Evolutionary conservation across 2,113 vertebrate species (phyloP).

Genomic region (Pollimyrus isidori): DNA sequence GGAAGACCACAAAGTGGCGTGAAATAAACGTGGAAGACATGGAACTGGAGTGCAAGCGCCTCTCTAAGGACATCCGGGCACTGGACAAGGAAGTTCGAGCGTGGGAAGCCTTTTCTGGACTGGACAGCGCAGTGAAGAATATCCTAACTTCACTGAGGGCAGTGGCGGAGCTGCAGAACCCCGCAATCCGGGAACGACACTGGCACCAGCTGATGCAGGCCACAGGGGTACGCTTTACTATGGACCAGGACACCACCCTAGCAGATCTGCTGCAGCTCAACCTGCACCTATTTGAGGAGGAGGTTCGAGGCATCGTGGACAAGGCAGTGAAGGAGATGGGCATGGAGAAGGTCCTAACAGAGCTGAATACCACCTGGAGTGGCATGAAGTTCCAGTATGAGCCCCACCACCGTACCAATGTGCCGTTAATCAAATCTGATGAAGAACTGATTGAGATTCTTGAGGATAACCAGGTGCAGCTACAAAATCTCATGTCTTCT

Average conservation of each 20-base stretch:
- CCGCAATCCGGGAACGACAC: slow-evolving; percentile 78
- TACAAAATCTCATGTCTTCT: slow-evolving; percentile 87
- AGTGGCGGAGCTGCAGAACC: slow-evolving; percentile 82
- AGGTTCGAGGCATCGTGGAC: slow-evolving; percentile 84
- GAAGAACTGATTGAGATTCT: slow-evolving; percentile 84
- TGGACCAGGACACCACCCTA: slow-evolving; percentile 71
- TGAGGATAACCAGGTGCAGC: slow-evolving; percentile 92
- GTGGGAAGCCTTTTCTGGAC: slow-evolving; percentile 78
- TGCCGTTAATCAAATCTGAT: slow-evolving; percentile 67
- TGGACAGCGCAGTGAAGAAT: slow-evolving; percentile 78
- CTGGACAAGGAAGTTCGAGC: slow-evolving; percentile 79
- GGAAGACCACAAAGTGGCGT: slow-evolving; percentile 77
- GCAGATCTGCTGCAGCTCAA: slow-evolving; percentile 81
- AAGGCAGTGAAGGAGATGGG: slow-evolving; percentile 74
- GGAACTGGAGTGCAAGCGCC: slow-evolving; percentile 79
- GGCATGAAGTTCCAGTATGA: slow-evolving; percentile 81
- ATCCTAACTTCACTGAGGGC: slow-evolving; percentile 73
- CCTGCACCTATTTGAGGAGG: slow-evolving; percentile 82
- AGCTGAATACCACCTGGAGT: slow-evolving; percentile 70
- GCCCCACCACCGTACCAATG: slow-evolving; percentile 60
- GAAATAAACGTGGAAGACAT: slow-evolving; percentile 81
- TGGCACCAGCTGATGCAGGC: slow-evolving; percentile 85
- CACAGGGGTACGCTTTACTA: slow-evolving; percentile 70
- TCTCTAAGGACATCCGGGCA: slow-evolving; percentile 69
- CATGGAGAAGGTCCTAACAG: slow-evolving; percentile 73